Percentiles rank a stretch among this genome's conserved stretches.
Evolutionary conservation across 1,140 invertebrate species (phyloP).

Genomic region (Pectinophora gossypiella): DNA sequence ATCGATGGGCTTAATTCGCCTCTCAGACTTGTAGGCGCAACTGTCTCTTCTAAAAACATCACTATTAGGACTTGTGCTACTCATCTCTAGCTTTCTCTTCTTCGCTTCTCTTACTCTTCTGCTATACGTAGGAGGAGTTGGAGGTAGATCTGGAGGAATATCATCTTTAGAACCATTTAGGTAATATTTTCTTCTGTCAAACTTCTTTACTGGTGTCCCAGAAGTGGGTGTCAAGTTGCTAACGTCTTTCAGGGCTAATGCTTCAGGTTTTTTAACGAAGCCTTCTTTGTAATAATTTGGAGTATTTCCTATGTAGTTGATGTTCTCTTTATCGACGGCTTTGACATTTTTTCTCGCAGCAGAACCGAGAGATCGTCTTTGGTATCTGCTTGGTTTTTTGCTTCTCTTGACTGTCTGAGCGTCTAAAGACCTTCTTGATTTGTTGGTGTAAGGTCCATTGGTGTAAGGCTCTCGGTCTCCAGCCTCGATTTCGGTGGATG

Average conservation of each 20-base stretch:
- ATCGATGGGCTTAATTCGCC: slow-evolving; percentile 44
- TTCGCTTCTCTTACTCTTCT: slow-evolving; percentile 66
- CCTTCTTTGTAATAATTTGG: slow-evolving; percentile 66
- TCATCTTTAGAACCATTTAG: slow-evolving; percentile 47
- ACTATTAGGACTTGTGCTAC: slow-evolving; percentile 31
- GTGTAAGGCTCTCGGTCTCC: slow-evolving; percentile 26
- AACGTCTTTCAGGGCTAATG: slow-evolving; percentile 58
- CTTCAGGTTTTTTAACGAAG: slow-evolving; percentile 59
- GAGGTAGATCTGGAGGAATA: slow-evolving; percentile 49
- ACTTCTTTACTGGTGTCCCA: slow-evolving; percentile 41
- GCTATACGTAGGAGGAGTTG: slow-evolving; percentile 62
- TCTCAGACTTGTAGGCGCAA: slow-evolving; percentile 57
- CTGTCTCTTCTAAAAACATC: slow-evolving; percentile 52
- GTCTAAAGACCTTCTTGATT: slow-evolving; percentile 51
- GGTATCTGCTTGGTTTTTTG: slow-evolving; percentile 66
- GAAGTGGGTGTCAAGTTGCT: slow-evolving; percentile 64
- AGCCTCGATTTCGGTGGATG: slow-evolving; percentile 27
- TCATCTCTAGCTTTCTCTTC: slow-evolving; percentile 67
- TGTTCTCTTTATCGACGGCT: slow-evolving; percentile 60
- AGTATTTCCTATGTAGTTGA: slow-evolving; percentile 60
- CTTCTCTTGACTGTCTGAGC: slow-evolving; percentile 57
- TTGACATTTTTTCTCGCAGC: slow-evolving; percentile 46
- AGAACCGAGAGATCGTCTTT: slow-evolving; percentile 58
- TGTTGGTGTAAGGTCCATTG: slow-evolving; percentile 34
- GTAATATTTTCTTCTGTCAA: slow-evolving; percentile 45